A percentile compares a stretch with the other conserved stretches of the same genome.
Evolutionary conservation across 2,113 vertebrate species (phyloP).

Genomic region (Phalacrocorax brasilianus): DNA sequence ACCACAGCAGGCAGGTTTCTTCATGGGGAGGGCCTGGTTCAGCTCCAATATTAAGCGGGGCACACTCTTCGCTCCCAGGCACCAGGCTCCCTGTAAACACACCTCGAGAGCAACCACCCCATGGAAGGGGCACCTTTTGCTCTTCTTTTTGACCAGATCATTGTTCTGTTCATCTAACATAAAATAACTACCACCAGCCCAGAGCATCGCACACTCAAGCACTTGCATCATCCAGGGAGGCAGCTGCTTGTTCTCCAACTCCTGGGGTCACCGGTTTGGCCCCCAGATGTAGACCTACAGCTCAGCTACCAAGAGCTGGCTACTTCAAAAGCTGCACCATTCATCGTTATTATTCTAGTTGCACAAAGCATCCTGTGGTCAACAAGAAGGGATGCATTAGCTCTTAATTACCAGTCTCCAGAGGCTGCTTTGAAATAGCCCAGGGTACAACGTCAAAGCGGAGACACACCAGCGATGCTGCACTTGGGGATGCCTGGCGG

Average conservation of each 20-base stretch:
- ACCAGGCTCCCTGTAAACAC: not conserved
- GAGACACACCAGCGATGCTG: not conserved
- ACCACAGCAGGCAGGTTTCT: not conserved
- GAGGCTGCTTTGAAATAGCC: not conserved
- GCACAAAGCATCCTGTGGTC: not conserved
- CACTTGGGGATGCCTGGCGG: not conserved
- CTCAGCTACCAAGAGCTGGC: not conserved
- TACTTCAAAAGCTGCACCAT: not conserved
- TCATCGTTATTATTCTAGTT: not conserved
- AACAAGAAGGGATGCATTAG: not conserved
- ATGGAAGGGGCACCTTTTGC: not conserved
- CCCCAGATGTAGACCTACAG: not conserved
- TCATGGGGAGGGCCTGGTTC: not conserved
- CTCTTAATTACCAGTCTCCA: not conserved
- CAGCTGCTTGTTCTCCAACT: not conserved
- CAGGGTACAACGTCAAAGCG: not conserved
- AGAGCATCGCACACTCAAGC: rapidly evolving
- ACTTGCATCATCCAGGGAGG: not conserved
- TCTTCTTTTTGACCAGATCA: not conserved
- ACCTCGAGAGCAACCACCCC: not conserved
- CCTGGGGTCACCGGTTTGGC: not conserved
- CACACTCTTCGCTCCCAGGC: not conserved
- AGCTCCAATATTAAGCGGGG: not conserved
- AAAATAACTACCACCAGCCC: not conserved
- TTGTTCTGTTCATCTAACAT: not conserved